Base-by-base conservation (phyloP, 2,888 invertebrate genomes). In the Monopis laevigella region DNA sequence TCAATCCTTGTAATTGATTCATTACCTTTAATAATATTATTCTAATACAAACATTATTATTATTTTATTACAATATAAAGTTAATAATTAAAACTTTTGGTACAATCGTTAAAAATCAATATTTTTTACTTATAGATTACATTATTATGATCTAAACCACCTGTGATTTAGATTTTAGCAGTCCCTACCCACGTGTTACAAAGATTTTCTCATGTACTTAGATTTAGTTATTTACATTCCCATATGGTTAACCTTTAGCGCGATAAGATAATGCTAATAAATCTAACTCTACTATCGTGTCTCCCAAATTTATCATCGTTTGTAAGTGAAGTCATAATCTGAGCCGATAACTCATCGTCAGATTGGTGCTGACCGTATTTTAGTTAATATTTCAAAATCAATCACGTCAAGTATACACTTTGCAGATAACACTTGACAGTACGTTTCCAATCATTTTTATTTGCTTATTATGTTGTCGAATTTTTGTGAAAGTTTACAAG, bases 301-400 rank as follows among this genome's bases (percentile, higher is more conserved):
- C 32, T 14, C 32, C 32, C 17, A 32, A 36, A 36, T 36, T 36
- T 36, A 36, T 36, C 36, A 36, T 5, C 19, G 12, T 19, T 21
- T 8, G 19, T 21, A 36, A 32, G 36, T 36, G 21, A 36, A 19
- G 12, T 21, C 21, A 21, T 40, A 40, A 40, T 40, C 40, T 28
- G 12, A 12, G 29, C 16, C 40, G 40, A 40, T 40, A 40, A 40
- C 29, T 27, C 40, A 28, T 19, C 13, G 26, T 40, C 29, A 39
- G 39, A 26, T 27, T 39, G 39, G 12, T 26, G 26, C 14, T 39
- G 26, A 14, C 40, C 30, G 40, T 28, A 40, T 40, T 40, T 29
- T 40, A 27, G 40, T 40, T 36, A 28, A 40, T 28, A 28, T 29
- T 36, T 36, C 29, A 27, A 29, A 40, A 40, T 40, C 40, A 40